A percentile compares a stretch with the other conserved stretches of the same genome.
Evolutionary conservation across 2,888 invertebrate genomes (phyloP).

Genomic region (Camponotus fellah): DNA sequence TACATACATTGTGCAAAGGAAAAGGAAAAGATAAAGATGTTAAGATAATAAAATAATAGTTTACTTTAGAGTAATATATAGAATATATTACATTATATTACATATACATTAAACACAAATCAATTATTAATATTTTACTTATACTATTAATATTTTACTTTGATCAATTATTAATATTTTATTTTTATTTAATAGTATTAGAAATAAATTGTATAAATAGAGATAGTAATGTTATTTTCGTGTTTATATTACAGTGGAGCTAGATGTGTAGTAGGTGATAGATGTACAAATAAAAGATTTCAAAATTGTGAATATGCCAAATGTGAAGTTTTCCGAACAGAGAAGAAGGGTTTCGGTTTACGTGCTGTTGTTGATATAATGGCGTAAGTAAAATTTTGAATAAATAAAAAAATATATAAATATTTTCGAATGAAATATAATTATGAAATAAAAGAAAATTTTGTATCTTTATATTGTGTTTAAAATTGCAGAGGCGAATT

Average conservation of each 20-base stretch:
- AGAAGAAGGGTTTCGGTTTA: constrained; percentile 98
- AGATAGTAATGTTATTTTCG: constrained; percentile 12
- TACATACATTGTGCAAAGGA: not conserved
- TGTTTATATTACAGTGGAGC: constrained; percentile 91
- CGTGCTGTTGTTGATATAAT: constrained; percentile 91
- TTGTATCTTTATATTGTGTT: constrained; percentile 65
- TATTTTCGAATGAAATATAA: constrained; percentile 47
- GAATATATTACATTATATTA: not conserved
- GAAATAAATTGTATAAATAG: not conserved
- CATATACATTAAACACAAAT: not conserved
- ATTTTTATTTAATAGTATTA: not conserved
- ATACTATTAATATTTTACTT: too few relatives aligned
- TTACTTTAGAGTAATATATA: not conserved
- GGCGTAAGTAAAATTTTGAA: constrained; percentile 87
- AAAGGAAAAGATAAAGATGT: constrained; percentile 13
- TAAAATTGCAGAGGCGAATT: constrained; percentile 92
- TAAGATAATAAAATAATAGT: not conserved
- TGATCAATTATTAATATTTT: too few relatives aligned
- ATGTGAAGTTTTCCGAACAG: constrained; percentile 95
- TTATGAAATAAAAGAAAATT: constrained; percentile 13
- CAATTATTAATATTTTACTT: not conserved
- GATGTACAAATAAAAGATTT: constrained; percentile 98
- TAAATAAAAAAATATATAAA: constrained; percentile 66
- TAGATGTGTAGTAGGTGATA: constrained; percentile 95
- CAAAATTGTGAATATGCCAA: constrained; percentile 95